phyloP scores from a whole-genome alignment of 2,797 vertebrate species.

The Etheostoma nigrum region DNA sequence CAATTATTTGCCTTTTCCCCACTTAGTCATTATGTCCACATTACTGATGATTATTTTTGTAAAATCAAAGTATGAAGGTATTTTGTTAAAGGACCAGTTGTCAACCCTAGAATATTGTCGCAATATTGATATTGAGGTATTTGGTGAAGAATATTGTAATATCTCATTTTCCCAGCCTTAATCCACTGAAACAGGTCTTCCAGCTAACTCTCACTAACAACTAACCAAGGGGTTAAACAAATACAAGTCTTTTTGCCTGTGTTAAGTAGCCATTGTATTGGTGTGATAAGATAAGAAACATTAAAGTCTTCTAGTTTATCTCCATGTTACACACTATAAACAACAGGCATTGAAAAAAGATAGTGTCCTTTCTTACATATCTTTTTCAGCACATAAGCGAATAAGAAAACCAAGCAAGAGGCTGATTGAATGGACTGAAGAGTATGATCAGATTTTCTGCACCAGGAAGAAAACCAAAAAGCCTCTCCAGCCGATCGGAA shows the following conservation, averaged over 20 bases:
- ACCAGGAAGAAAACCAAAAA: slow-evolving; percentile 94
- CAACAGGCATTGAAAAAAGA: not conserved
- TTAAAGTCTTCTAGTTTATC: not conserved
- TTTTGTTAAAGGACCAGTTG: too few species aligned
- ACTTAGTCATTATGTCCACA: too few species aligned
- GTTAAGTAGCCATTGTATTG: not conserved
- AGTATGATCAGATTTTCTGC: slow-evolving; percentile 94
- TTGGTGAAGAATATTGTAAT: too few species aligned
- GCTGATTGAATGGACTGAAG: slow-evolving; percentile 95
- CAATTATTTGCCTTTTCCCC: too few species aligned
- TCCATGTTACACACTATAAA: slow-evolving; percentile 1
- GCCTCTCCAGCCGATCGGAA: slow-evolving; percentile 82
- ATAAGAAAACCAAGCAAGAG: slow-evolving; percentile 97
- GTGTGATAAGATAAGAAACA: not conserved
- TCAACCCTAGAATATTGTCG: too few species aligned
- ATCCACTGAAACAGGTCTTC: not conserved
- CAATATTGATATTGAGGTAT: too few species aligned
- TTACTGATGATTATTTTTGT: too few species aligned
- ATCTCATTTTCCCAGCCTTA: too few species aligned
- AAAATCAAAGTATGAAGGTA: too few species aligned
- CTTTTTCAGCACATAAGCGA: slow-evolving; percentile 87
- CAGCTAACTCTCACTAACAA: not conserved
- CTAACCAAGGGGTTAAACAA: not conserved
- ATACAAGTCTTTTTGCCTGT: not conserved
- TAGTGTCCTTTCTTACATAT: slow-evolving; percentile 3